Evolutionary conservation across 2,797 vertebrate genomes (phyloP), one percentile per base, ranked within the genome.

Genomic region (Gymnocypris eckloni): DNA sequence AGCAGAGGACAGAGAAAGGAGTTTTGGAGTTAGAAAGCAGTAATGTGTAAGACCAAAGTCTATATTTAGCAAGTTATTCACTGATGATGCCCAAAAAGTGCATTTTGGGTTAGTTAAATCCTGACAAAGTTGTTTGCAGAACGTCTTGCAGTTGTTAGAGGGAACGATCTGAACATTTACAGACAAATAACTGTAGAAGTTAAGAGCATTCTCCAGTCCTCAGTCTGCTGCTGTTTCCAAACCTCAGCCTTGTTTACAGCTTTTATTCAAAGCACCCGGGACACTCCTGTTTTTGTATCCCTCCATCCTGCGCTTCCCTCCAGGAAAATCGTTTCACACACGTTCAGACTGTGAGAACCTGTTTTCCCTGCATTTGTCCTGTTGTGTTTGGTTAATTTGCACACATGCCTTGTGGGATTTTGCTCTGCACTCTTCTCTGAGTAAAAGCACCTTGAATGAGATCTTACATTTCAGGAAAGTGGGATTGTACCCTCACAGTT

Each of bases 281-380:
- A 79, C 80, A 86, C 84, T 71, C 84, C 84, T 86, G 69, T 85
- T 89, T 77, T 72, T 84, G 15, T 86, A 71, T 73, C 64, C 43
- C 82, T 81, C 78, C 50, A 69, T 67, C 56, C 71, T 88, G 18
- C 1, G 48, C 71, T 84, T 75, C 79, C 88, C 87, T 87, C 78
- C 41, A 90, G 93, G 48, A 56, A 86, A 89, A 91, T 75, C 75
- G 45, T 81, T 78, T 86, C 83, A 43, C 79, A 59, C 84, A 45
- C 67, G 25, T 69, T 52, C 77, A 71, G 80, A 90, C 85, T 79
- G 66, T 89, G 86, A 89, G 84, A 90, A 90, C 87, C 86, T 82
- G 89, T 89, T 89, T 86, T 83, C 48, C 77, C 72, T 81, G 54
- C 48, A 50, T 61, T 88, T 86, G 82, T 75, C 80, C 86, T 77